phyloP scores from a whole-genome alignment of 53 echinoderm and acorn worm genomes.

The Arbacia lixula region DNA sequence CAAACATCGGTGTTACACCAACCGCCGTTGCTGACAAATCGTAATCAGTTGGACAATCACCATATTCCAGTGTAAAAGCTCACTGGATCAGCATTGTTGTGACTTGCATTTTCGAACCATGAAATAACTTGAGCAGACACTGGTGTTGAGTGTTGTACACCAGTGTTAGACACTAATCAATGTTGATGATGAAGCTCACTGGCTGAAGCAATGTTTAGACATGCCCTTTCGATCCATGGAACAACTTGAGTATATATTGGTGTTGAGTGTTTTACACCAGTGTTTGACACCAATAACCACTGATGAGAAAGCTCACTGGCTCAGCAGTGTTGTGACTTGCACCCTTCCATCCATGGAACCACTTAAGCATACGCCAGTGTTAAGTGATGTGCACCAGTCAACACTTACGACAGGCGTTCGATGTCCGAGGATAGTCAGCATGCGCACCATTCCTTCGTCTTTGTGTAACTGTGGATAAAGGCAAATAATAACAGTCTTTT shows the following conservation, averaged over 20 bases:
- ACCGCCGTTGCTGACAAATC: too few relatives aligned
- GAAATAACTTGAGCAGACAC: background rate
- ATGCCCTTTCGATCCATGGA: background rate
- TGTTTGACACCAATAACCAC: background rate
- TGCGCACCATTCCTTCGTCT: slow-evolving; percentile 57
- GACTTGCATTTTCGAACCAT: too few relatives aligned
- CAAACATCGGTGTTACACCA: too few relatives aligned
- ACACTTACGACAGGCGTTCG: slow-evolving; percentile 96
- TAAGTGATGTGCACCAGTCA: slow-evolving; percentile 97
- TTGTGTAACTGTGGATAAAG: slow-evolving; percentile 72
- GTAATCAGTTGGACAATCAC: too few relatives aligned
- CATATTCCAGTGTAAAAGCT: too few relatives aligned
- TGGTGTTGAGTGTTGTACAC: slow-evolving; percentile 5
- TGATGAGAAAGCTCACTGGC: slow-evolving; percentile 57
- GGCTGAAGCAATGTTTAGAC: background rate
- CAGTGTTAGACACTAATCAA: background rate
- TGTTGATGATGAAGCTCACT: background rate
- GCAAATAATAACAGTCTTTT: too few relatives aligned
- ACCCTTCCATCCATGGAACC: slow-evolving; percentile 99
- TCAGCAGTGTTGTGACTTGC: slow-evolving; percentile 91
- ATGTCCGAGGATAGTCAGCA: slow-evolving; percentile 91
- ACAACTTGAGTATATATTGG: background rate
- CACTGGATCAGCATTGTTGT: too few relatives aligned
- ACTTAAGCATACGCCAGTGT: slow-evolving; percentile 95
- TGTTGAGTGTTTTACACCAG: slow-evolving; percentile 1